Base-by-base conservation (phyloP, 2,113 vertebrate genomes). In the Pseudonaja textilis region DNA sequence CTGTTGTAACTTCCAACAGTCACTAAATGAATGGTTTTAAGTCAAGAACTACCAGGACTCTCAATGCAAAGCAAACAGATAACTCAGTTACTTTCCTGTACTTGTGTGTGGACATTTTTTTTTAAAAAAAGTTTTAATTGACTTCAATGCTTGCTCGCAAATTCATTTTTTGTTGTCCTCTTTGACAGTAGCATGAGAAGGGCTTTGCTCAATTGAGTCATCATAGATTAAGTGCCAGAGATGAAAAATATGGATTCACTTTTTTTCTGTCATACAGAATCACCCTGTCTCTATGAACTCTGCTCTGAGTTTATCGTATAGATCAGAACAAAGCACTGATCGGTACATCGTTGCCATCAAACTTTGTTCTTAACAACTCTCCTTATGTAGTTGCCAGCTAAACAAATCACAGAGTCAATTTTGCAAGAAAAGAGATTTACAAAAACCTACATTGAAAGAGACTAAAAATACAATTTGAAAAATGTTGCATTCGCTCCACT, bases 201-300 rank as follows among this genome's bases (percentile, higher is more conserved):
- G 85, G 16, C 55, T 25, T 87, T 34, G 42, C 87, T 3, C n/a
- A 57, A 91, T 61, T 91, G 91, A 87, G 42, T 59, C 25, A 57
- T 57, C 26, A 59, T 29, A 45, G 90, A 47, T 91, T 61, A 85
- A 91, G n/a, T 47, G 47, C 91, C 26, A 47, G 42, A 87, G 90
- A 47, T 74, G 11, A 87, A 56, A 59, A 87, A 18, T 50, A 74
- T 54, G 20, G 34, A 5, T 39, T 45, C 4, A 6, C 1, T 42
- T 85, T 23, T 45, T 22, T 39, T 64, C 69, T 54, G 23, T 87
- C 81, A 7, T 59, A 59, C 4, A 14, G 16, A 42, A 85, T 3
- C 16, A n/a, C 16, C 14, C 10, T 47, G 11, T 26, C 42, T 86
- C 45, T 8, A 16, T 54, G 47, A 52, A 87, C 29, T 29, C 47